Base-by-base conservation (phyloP, 1,140 invertebrate species). In the Manduca sexta region DNA sequence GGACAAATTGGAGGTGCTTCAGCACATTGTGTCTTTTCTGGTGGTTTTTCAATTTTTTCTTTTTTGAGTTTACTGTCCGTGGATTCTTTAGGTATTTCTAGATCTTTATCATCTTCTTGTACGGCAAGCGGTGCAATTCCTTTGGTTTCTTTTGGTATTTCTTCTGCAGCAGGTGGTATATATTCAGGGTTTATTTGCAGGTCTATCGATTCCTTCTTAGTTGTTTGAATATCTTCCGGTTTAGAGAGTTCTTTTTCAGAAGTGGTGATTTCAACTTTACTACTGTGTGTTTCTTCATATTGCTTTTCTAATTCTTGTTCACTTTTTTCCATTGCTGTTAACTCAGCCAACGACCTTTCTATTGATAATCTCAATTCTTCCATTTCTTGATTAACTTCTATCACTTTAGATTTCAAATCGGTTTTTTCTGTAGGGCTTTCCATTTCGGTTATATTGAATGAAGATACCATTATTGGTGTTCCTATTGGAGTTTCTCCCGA, bases 361-460 rank as follows among this genome's bases (percentile, higher is more conserved):
- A 85, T 81, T 8, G 82, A 84, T 10, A 67, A 29, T 34, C 68
- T 72, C 21, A 85, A 56, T 42, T 84, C 76, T 52, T 84, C 76
- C 77, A 85, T 78, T 42, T 79, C 78, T 54, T 72, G 57, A 50
- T 74, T 81, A 0, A 82, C 78, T 64, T 81, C 78, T 56, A 79
- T 69, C 63, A 78, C 75, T 73, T 82, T 78, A 4, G 76, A 75
- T 62, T 74, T 78, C 6, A 82, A 46, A 49, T 78, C 77, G 31
- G 69, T 81, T 53, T 79, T 81, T 49, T 78, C 75, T 43, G 44
- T 52, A 5, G 41, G 21, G 49, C 48, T 44, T 26, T 62, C 44
- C 16, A 60, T 42, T 49, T 68, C 57, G 33, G 53, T 57, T 37
- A 67, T 41, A 44, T 52, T 54, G 11, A 65, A 30, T 33, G 61